These are phyloP conservation scores for Leptocoma aspasia DNA, from an alignment of 2,113 vertebrate species.

Conservation along the genomic window DNA sequence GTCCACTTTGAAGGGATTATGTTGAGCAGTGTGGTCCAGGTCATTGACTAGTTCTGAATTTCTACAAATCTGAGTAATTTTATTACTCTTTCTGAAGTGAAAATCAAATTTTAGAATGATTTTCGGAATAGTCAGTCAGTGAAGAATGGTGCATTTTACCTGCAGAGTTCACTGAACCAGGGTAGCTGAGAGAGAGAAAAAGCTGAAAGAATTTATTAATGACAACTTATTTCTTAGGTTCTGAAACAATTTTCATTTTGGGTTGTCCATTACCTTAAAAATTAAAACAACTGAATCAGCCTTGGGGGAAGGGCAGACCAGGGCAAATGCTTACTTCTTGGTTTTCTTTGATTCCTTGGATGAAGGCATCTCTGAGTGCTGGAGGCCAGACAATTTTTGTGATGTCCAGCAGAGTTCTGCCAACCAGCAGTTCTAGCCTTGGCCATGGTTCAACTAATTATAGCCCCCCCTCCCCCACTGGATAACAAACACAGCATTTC, in stretches of 20 bases:
- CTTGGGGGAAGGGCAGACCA: neutral
- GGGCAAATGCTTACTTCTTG: neutral
- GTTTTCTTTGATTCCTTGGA: neutral
- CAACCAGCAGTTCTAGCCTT: neutral
- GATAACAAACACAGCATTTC: neutral
- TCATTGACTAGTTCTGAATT: neutral
- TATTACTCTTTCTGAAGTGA: neutral
- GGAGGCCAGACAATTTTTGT: neutral
- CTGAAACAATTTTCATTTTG: neutral
- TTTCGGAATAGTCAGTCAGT: neutral
- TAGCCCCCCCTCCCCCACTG: fast-evolving
- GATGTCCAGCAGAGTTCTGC: neutral
- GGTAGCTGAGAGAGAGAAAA: neutral
- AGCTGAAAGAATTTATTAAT: neutral
- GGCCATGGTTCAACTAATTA: neutral
- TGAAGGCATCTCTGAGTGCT: neutral
- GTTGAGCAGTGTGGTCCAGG: neutral
- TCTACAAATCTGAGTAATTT: neutral
- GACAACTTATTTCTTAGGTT: neutral
- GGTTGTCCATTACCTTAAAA: neutral
- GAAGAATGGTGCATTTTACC: neutral
- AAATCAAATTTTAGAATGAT: neutral
- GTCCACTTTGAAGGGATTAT: neutral
- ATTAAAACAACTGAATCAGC: neutral
- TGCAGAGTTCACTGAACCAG: neutral